Evolutionary conservation across 2,888 invertebrate species (phyloP).

Genomic region (Phytoseiulus persimilis): DNA sequence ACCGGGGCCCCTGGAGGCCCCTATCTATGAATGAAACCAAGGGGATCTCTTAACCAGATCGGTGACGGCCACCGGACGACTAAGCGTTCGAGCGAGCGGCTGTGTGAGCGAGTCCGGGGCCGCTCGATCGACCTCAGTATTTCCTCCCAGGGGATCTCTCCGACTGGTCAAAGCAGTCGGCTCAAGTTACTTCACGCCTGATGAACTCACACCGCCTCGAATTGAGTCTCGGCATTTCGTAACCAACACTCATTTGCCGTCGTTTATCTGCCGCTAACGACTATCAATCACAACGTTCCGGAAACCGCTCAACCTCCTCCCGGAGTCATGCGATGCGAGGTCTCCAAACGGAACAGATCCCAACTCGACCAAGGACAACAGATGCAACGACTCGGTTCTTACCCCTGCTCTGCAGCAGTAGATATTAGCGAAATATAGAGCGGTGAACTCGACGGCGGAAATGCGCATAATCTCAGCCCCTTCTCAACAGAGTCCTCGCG

Average conservation of each 20-base stretch:
- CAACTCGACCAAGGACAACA: too few species aligned
- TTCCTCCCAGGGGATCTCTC: not conserved
- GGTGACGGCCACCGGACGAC: not conserved
- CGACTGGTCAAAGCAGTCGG: not conserved
- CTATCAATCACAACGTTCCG: too few species aligned
- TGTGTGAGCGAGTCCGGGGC: not conserved
- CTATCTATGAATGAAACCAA: not conserved
- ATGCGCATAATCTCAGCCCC: not conserved
- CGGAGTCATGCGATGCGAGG: too few species aligned
- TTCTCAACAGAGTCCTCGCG: not conserved
- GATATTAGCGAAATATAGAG: not conserved
- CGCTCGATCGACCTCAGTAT: not conserved
- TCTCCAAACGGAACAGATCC: too few species aligned
- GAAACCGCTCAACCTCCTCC: too few species aligned
- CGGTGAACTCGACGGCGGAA: not conserved
- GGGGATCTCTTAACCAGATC: not conserved
- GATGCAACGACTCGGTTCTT: not conserved
- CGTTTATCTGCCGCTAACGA: too few species aligned
- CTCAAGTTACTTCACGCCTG: not conserved
- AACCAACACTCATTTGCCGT: not conserved
- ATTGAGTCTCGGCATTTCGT: not conserved
- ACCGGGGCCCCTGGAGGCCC: not conserved
- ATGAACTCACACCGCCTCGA: not conserved
- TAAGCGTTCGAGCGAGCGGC: not conserved
- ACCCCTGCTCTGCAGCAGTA: not conserved